Evolutionary conservation across 1,140 invertebrate species (phyloP).

Genomic region (Matsumurasca onukii): DNA sequence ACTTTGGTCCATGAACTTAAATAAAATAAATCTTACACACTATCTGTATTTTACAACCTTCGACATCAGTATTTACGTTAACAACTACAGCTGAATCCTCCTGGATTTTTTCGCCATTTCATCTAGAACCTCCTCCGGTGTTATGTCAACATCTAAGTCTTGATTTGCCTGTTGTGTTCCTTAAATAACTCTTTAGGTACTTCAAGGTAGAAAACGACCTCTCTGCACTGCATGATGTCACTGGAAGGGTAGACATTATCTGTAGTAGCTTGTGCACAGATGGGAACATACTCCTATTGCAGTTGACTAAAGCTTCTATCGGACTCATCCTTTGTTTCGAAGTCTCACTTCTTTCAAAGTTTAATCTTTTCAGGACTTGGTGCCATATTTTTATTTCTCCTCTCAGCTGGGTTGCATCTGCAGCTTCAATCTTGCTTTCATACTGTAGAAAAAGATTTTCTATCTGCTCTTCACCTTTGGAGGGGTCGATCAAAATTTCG

Average conservation of each 20-base stretch:
- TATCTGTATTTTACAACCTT: no score
- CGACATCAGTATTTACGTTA: no score
- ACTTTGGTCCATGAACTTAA: no score
- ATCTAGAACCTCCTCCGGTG: background rate
- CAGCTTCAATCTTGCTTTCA: no score
- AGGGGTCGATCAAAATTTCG: background rate
- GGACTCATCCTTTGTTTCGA: background rate
- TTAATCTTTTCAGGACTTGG: background rate
- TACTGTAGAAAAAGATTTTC: no score
- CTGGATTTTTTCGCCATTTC: no score
- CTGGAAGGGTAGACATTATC: conserved; percentile 10
- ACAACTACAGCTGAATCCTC: no score
- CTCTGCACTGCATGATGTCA: conserved; percentile 27
- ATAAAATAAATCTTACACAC: no score
- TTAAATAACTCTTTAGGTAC: conserved; percentile 30
- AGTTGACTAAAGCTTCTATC: background rate
- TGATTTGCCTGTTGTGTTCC: conserved; percentile 4
- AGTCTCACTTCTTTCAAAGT: background rate
- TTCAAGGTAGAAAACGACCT: conserved; percentile 35
- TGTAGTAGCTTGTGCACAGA: conserved; percentile 11
- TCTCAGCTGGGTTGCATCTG: background rate
- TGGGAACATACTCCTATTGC: background rate
- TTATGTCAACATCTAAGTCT: conserved; percentile 25
- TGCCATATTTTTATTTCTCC: conserved; percentile 10
- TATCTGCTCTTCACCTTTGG: no score